Evolutionary conservation across 2,888 invertebrate species (phyloP).

Genomic region (Heteropelma amictum): DNA sequence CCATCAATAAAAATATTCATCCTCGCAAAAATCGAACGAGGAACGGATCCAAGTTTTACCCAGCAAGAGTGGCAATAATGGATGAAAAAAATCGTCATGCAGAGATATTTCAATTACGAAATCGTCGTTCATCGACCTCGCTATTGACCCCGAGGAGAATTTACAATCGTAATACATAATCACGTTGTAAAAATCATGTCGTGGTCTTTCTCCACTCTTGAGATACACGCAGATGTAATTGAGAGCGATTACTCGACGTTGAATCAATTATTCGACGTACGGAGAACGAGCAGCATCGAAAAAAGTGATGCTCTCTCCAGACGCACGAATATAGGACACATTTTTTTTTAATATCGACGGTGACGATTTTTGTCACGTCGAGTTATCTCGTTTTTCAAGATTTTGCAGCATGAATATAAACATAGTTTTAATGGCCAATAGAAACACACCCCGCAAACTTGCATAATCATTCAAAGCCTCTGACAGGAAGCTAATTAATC

Average conservation of each 20-base stretch:
- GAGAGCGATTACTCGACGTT: neutral
- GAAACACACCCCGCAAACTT: conserved; percentile 5
- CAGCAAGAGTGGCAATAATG: neutral
- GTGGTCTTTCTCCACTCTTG: neutral
- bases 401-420: neutral
- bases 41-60: neutral
- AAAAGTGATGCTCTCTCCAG: too few species aligned
- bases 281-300: neutral
- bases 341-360: neutral
- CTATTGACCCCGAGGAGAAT: conserved; percentile 31
- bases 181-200: conserved; percentile 15
- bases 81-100: neutral
- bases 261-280: neutral
- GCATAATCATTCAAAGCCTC: conserved; percentile 47
- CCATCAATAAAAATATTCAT: too few species aligned
- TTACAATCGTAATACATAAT: conserved; percentile 10
- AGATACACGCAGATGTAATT: neutral
- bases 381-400: neutral
- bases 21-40: too few species aligned
- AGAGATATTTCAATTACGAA: conserved; percentile 31
- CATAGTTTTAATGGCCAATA: neutral
- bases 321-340: too few species aligned
- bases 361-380: neutral
- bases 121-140: conserved; percentile 40
- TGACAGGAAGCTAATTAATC: conserved; percentile 48